These are phyloP conservation scores for Cinclus cinclus DNA, from an alignment of 2,113 vertebrate species.

Conservation along the genomic window DNA sequence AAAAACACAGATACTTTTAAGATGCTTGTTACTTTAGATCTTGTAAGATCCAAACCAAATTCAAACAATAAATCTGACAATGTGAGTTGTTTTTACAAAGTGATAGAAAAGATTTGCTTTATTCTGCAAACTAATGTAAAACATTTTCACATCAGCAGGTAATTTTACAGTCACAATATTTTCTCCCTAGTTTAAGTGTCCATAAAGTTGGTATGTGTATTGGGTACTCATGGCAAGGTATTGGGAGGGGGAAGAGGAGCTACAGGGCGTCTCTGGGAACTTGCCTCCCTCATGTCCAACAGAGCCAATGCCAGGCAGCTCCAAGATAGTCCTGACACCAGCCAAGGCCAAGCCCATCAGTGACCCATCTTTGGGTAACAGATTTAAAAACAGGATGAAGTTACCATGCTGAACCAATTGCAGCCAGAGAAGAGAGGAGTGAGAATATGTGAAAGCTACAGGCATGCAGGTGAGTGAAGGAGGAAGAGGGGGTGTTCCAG, in stretches of 20 bases:
- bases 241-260: too few relatives aligned
- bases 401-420: background rate
- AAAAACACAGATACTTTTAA: background rate
- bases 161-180: background rate
- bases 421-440: background rate
- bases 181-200: background rate
- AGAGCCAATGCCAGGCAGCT: background rate
- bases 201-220: background rate
- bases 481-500: background rate
- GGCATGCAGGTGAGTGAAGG: background rate
- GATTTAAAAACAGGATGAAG: background rate
- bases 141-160: background rate
- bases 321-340: background rate
- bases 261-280: background rate
- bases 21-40: background rate
- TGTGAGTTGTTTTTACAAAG: background rate
- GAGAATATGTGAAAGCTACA: background rate
- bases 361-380: accelerated
- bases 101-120: background rate
- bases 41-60: background rate
- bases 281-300: background rate
- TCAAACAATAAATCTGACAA: background rate
- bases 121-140: background rate
- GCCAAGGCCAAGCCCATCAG: background rate
- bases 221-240: background rate